Evolutionary conservation across 2,113 vertebrate genomes (phyloP), one percentile per base, ranked within the genome.

Genomic region (Prunella fulvescens): DNA sequence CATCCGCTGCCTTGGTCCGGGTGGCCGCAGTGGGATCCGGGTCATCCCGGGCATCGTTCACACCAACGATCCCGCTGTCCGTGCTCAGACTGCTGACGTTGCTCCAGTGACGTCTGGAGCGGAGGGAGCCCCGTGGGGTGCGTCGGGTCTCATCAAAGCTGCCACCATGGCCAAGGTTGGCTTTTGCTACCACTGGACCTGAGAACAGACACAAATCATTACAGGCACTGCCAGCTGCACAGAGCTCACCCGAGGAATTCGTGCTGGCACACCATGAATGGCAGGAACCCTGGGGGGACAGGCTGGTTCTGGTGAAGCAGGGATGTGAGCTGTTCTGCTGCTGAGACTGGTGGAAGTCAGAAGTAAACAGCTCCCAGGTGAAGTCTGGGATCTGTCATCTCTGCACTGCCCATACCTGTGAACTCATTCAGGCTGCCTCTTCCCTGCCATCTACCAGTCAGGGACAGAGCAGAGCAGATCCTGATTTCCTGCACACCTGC

Each of bases 31-130:
- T 97, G 56, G 98, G 97, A 45, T 99, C 98, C 14, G 97, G 95
- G 12, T 97, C 95, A 3, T 97, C 97, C 22, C 42, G 92, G 84
- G 98, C 98, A 28, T 99, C 98, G 0, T 97, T 98, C 78, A 99
- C 96, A 0, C 98, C 98, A 19, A 99, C 98, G 10, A 99, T 98
- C 4, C 98, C 98, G 1, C 99, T 99, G 98, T 99, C 99, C 0
- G 98, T 98, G 53, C 99, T 99, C 93, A 99, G 97, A 94, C 98
- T 99, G 98, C 99, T 99, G 93, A 99, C 97, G 17, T 98, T 99
- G 96, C 99, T 99, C 99, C 99, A 99, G 47, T 98, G 99, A 61
- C 98, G 98, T 58, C 98, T 96, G 71, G 97, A 96, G 70, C 92
- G 95, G 17, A 97, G 90, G 22, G 85, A 96, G 60, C 92, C 78